These are phyloP conservation scores for Eugnorisma glareosa DNA, from an alignment of 2,888 invertebrate species.

Conservation along the genomic window DNA sequence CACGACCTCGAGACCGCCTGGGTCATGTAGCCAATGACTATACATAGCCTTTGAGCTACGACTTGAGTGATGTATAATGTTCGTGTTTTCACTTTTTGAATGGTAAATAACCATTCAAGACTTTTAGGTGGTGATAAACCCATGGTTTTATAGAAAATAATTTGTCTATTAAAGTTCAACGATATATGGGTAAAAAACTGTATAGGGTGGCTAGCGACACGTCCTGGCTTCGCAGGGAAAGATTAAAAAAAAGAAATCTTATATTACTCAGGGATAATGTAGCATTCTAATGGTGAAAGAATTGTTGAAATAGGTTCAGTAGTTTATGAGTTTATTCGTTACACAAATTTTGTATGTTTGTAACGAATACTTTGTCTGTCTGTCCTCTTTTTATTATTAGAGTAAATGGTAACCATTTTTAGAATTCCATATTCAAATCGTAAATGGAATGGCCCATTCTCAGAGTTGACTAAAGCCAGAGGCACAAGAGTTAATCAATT, in stretches of 20 bases:
- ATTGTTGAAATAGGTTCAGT: no score
- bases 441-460: neutral
- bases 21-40: slow-evolving; percentile 7
- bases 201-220: no score
- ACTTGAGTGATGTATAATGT: neutral
- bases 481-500: neutral
- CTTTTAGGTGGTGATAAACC: neutral
- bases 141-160: neutral
- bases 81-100: slow-evolving; percentile 37
- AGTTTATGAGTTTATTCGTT: no score
- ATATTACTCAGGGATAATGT: no score
- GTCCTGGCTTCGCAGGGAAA: no score
- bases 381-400: no score
- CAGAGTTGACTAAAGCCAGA: neutral
- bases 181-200: neutral
- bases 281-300: no score
- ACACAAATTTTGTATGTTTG: no score
- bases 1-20: slow-evolving; percentile 31
- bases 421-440: neutral
- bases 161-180: no score
- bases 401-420: neutral
- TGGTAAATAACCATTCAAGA: neutral
- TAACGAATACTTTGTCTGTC: no score
- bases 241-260: no score
- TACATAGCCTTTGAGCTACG: slow-evolving; percentile 8